Base-by-base conservation (phyloP, 2,113 vertebrate species). In the Heteronetta atricapilla region DNA sequence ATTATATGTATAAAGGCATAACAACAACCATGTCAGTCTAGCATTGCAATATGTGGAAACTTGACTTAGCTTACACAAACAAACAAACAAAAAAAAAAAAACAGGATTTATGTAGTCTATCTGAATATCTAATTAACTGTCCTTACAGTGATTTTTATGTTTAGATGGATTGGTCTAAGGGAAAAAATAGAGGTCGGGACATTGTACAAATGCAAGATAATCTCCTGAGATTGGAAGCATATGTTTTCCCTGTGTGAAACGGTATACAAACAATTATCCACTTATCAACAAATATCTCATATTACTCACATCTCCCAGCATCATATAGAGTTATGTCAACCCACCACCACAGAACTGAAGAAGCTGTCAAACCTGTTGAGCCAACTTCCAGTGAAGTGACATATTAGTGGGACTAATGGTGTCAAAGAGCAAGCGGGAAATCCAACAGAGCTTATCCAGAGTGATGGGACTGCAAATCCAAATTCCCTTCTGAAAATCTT, bases 221-320 rank as follows among this genome's bases (percentile, higher is more conserved):
- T 60, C 62, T 25, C 29, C 11, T 55, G 66, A 91, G 82, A 84
- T n/a, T 53, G 78, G 76, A 93, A 94, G 31, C 90, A 94, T 88
- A 88, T 86, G 94, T 90, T 94, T 95, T 93, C 92, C 82, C 90
- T 75, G 82, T 94, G 73, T 96, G 94, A 94, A 95, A 91, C 38
- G 22, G 15, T 82, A 92, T 73, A 94, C 92, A 92, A 94, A 81
- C 73, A 84, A 90, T 93, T 95, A 92, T 9, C 44, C 9, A 59
- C 60, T 81, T 93, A 86, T 17, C 76, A 93, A 74, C 53, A 86
- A 70, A n/a, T 70, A 95, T 84, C 74, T 86, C 56, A 29, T 88
- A 19, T 75, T 72, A 75, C n/a, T 89, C 46, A 31, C 60, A 10
- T 75, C 64, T 86, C 66, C 42, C 33, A 77, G 52, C 72, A 75